Evolutionary conservation across 1,140 invertebrate species (phyloP), one percentile per base, ranked within the genome.

Genomic region (Centruroides sculpturatus): DNA sequence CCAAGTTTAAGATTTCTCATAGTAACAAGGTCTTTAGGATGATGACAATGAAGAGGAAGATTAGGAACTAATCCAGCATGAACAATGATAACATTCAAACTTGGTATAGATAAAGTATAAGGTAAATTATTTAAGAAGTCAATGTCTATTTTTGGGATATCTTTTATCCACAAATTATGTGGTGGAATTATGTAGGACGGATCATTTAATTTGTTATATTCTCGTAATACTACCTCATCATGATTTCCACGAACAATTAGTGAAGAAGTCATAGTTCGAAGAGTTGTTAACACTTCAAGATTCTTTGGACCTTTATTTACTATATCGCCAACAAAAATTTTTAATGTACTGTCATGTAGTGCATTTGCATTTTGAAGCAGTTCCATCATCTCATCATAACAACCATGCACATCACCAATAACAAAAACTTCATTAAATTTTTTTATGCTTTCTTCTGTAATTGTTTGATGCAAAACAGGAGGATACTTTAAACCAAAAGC

Each of bases 341-440:
- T 70, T 36, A 75, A 58, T 11, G 67, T 64, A 49, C 68, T 57
- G n/a, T 65, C 57, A 11, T 64, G 54, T 4, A 53, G 51, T 11
- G 50, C 23, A 47, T 66, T 51, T 4, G 55, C 48, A 13, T 54
- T 59, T 13, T 64, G n/a, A 5, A 75, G 62, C 3, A 74, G 57
- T 23, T 70, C 66, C 11, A 63, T 11, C 35, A 75, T 61, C 64
- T 76, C 74, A 54, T 72, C 71, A 50, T 62, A 69, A 62, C 74
- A 76, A 3, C 74, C 74, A 62, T 76, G 74, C 2, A 76, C 67
- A 61, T 76, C 74, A 11, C 74, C 74, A 35, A 76, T 68, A 36
- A 75, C 65, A 41, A 76, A 64, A 10, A 76, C 62, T 60, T 68
- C 68, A n/a, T 62, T 55, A 47, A 59, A 67, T 13, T 59, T 58